phyloP scores from a whole-genome alignment of 2,888 invertebrate genomes.

The Erebia palarica region DNA sequence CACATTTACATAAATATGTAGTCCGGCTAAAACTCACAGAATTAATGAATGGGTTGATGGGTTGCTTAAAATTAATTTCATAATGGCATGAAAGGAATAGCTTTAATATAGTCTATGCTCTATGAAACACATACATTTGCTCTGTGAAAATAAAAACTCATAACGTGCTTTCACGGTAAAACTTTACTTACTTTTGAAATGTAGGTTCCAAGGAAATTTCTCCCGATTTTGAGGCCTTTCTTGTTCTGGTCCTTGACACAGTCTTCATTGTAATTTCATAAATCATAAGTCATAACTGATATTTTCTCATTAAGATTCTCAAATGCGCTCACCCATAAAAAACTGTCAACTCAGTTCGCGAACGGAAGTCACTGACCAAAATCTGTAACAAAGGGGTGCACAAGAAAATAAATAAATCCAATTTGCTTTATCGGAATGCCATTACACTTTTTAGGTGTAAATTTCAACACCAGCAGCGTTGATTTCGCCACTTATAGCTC shows the following conservation, averaged over 20 bases:
- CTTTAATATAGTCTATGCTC: too few species aligned
- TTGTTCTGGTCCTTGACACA: background rate
- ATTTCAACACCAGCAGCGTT: constrained; percentile 60
- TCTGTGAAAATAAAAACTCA: too few species aligned
- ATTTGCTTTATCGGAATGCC: constrained; percentile 60
- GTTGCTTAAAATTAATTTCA: too few species aligned
- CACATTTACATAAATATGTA: too few species aligned
- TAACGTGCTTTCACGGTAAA: too few species aligned
- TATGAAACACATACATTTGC: too few species aligned
- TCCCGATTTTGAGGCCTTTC: too few species aligned
- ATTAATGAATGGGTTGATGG: too few species aligned
- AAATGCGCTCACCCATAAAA: constrained; percentile 38
- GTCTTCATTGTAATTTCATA: background rate
- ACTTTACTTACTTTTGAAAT: background rate
- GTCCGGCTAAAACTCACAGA: too few species aligned
- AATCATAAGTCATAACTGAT: background rate
- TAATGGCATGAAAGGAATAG: too few species aligned
- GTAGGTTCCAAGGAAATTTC: background rate
- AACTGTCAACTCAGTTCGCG: constrained; percentile 28
- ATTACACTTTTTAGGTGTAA: constrained; percentile 49
- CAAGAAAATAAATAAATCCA: constrained; percentile 50
- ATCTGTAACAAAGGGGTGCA: constrained; percentile 44
- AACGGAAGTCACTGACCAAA: constrained; percentile 44
- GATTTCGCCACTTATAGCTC: constrained; percentile 49
- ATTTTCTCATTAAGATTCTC: constrained; percentile 37